A percentile compares a stretch with the other conserved stretches of the same genome.
Conservation (phyloP, 2,797 vertebrate genomes). For the Amphiprion clarkii region DNA sequence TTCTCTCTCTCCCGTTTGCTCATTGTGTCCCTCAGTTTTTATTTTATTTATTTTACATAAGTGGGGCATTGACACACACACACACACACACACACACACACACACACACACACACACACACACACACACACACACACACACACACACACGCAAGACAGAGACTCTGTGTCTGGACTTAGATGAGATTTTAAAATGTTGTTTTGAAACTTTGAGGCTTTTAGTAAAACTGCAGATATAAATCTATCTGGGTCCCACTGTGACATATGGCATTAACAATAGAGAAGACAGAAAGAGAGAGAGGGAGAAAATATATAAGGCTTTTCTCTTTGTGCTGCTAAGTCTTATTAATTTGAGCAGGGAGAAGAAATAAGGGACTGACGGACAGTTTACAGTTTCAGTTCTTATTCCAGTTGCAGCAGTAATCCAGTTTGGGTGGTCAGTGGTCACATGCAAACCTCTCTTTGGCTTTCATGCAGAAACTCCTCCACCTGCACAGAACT, state of each 20-base stretch:
- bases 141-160: slow-evolving; percentile 18
- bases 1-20: slow-evolving; percentile 15
- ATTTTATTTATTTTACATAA: slow-evolving; percentile 7
- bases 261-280: slow-evolving; percentile 30
- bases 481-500: slow-evolving; percentile 20
- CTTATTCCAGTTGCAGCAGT: neutral
- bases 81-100: slow-evolving; percentile 22
- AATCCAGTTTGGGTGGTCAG: slow-evolving; percentile 6
- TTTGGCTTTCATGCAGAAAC: slow-evolving; percentile 10
- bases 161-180: slow-evolving; percentile 52
- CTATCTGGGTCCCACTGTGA: slow-evolving; percentile 36
- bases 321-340: slow-evolving; percentile 33
- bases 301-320: slow-evolving; percentile 33
- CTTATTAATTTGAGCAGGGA: slow-evolving; percentile 37
- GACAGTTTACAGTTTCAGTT: neutral
- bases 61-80: slow-evolving; percentile 5
- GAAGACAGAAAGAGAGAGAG: slow-evolving; percentile 3
- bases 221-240: slow-evolving; percentile 68
- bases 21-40: slow-evolving; percentile 19
- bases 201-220: slow-evolving; percentile 69
- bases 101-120: slow-evolving; percentile 18
- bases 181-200: slow-evolving; percentile 72
- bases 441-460: slow-evolving; percentile 10
- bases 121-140: slow-evolving; percentile 25
- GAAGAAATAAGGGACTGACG: slow-evolving; percentile 23